A percentile compares a stretch with the other conserved stretches of the same genome.
Evolutionary conservation across 1,140 invertebrate species (phyloP).

Genomic region (Hesperophylax magnus): DNA sequence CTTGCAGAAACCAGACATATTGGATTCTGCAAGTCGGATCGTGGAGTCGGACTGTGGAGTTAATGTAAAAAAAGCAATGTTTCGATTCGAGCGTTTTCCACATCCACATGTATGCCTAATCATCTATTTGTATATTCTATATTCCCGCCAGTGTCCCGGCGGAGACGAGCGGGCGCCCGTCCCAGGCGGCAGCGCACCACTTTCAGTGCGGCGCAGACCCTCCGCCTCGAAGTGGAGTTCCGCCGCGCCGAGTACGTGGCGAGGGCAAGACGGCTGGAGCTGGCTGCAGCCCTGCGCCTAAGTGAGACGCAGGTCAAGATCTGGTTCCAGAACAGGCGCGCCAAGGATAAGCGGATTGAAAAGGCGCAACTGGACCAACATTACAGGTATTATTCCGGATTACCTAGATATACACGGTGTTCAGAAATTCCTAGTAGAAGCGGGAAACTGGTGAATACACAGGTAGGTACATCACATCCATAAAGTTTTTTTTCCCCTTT

Average conservation of each 20-base stretch:
- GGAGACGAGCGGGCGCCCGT: slow-evolving; percentile 87
- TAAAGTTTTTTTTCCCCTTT: no score
- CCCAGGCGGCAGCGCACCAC: slow-evolving; percentile 93
- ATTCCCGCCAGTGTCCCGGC: slow-evolving; percentile 79
- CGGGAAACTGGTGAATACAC: no score
- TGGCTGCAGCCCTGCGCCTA: slow-evolving; percentile 85
- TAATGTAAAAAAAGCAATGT: no score
- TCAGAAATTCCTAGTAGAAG: no score
- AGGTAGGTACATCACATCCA: no score
- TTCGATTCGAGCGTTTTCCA: no score
- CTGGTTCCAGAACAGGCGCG: slow-evolving; percentile 96
- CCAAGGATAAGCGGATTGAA: slow-evolving; percentile 96
- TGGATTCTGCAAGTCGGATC: no score
- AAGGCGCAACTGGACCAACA: slow-evolving; percentile 96
- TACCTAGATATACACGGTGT: no score
- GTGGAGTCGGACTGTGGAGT: no score
- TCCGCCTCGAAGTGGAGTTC: slow-evolving; percentile 92
- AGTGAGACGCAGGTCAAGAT: slow-evolving; percentile 97
- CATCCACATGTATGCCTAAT: no score
- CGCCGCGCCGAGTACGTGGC: slow-evolving; percentile 93
- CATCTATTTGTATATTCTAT: no score
- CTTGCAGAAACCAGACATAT: no score
- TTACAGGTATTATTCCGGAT: slow-evolving; percentile 83
- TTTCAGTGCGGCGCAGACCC: slow-evolving; percentile 94
- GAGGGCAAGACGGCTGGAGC: slow-evolving; percentile 85